phyloP scores from a whole-genome alignment of 1,140 invertebrate species.

The Druon quercuslanigerum region DNA sequence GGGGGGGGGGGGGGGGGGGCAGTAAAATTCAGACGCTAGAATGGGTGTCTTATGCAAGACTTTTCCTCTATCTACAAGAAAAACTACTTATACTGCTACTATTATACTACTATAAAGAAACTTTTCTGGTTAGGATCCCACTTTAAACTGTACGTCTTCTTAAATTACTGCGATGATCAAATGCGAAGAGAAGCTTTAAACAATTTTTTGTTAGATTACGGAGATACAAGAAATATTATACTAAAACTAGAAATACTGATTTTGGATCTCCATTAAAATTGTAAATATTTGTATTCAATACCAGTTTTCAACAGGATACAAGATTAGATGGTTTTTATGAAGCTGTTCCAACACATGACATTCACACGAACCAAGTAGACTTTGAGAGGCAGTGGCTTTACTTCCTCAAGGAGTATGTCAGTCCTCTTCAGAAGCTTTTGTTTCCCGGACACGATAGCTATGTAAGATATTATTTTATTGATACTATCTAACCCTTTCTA shows the following conservation, averaged over 20 bases:
- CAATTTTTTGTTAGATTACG: no score
- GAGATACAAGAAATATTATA: no score
- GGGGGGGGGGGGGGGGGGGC: no score
- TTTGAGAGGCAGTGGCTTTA: constrained; percentile 93
- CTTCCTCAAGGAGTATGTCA: constrained; percentile 91
- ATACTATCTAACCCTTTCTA: constrained; percentile 64
- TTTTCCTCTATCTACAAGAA: no score
- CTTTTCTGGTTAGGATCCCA: neutral
- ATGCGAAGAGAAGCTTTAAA: no score
- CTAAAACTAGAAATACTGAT: no score
- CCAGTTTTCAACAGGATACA: constrained; percentile 80
- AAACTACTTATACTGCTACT: no score
- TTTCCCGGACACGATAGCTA: constrained; percentile 84
- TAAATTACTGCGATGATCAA: no score
- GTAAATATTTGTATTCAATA: constrained; percentile 11
- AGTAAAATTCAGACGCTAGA: no score
- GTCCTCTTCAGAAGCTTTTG: constrained; percentile 93
- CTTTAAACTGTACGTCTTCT: neutral
- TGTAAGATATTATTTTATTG: constrained; percentile 61
- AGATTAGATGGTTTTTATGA: constrained; percentile 96
- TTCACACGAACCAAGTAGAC: constrained; percentile 98
- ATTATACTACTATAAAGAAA: no score
- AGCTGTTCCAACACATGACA: constrained; percentile 98
- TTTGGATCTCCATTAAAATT: neutral
- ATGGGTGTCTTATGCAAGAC: no score